Base-by-base conservation (phyloP, 2,113 vertebrate genomes). In the Orcinus orca region DNA sequence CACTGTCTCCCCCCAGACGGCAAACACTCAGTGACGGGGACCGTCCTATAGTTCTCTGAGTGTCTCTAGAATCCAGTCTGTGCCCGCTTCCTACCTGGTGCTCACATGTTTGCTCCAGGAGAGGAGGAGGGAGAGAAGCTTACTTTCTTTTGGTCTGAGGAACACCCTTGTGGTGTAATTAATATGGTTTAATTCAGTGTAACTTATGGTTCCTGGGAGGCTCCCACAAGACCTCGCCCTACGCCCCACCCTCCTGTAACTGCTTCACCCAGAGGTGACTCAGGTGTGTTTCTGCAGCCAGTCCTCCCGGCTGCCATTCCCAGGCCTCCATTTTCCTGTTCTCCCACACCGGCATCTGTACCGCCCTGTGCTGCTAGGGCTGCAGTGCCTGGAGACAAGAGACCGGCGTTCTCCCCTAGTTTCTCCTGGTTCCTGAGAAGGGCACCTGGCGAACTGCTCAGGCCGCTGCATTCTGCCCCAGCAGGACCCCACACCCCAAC, bases 321-420 rank as follows among this genome's bases (percentile, higher is more conserved):
- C 5, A 33, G n/a, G 71, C 25, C 18, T 5, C 85, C 15, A 1
- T 17, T 68, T 50, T 26, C 63, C 83, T 79, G 2, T 21, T 53
- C 23, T 12, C 44, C 38, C 13, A 18, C 36, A 26, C 8, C 6
- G 47, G 8, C 73, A 20, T 21, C 36, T 15, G 5, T 1, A 0
- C 36, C 6, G 3, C 13, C 50, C 31, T n/a, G 74, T 41, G 60
- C 50, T 12, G 4, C 12, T 7, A 2, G 41, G 50, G 71, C 82
- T 76, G 10, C 73, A 13, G 47, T 5, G 86, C 3, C 23, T 38
- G 36, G 18, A 71, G 60, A 18, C 10, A 0, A 0, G 70, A 50
- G 15, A 26, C 31, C n/a, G 10, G 0, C 7, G 2, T 41, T 31
- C 36, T 62, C 13, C 7, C 21, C 10, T 10, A 0, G 0, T 31